Conservation (phyloP, 2,797 vertebrate genomes). For the Neosilurus hyrtlii region DNA sequence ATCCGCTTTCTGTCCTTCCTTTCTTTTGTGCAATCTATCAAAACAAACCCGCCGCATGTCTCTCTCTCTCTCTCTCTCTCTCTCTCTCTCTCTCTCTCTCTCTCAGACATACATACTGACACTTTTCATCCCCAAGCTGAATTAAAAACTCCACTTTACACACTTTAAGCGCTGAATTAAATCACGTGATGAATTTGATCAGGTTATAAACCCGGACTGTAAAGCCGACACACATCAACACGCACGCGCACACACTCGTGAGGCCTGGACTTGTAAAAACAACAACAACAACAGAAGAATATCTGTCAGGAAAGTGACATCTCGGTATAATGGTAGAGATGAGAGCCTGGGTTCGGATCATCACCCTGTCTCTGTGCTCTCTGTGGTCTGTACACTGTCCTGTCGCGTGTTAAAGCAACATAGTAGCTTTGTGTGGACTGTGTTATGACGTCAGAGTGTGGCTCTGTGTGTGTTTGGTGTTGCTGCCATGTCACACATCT, state of each 20-base stretch:
- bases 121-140: not conserved
- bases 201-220: not conserved
- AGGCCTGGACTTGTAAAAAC: not conserved
- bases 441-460: conserved; percentile 3
- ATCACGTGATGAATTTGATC: not conserved
- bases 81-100: too few species aligned
- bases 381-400: not conserved
- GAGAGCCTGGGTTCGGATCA: not conserved
- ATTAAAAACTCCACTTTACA: not conserved
- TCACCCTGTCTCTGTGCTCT: not conserved
- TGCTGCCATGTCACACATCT: not conserved
- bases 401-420: not conserved
- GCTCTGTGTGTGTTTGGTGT: not conserved
- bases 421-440: not conserved
- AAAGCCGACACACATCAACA: not conserved
- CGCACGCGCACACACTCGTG: not conserved
- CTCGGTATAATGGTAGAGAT: not conserved
- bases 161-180: not conserved
- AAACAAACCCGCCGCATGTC: conserved; percentile 19
- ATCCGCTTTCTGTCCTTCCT: not conserved
- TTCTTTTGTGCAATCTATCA: not conserved
- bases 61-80: too few species aligned
- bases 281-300: too few species aligned
- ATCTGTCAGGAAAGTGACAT: not conserved
- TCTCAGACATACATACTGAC: too few species aligned